Conservation (phyloP, 64 coral and sea anemone genomes). For the Montipora efflorescens region DNA sequence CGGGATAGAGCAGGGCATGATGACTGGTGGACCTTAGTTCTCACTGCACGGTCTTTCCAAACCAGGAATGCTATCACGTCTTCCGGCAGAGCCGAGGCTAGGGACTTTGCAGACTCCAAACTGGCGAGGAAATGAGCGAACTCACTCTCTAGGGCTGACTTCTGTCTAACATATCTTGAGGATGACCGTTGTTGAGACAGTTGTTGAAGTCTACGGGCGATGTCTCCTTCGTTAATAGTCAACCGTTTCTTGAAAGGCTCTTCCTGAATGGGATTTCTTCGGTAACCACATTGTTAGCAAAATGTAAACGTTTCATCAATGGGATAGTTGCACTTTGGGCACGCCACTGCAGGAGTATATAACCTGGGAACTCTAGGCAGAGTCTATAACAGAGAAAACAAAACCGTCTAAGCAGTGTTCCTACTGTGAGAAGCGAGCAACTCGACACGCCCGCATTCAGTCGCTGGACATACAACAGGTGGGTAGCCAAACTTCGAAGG, state of each 20-base stretch:
- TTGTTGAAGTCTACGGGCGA: neutral
- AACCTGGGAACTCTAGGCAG: constrained; percentile 35
- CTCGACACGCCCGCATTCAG: constrained; percentile 11
- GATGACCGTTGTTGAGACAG: neutral
- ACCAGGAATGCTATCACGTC: constrained; percentile 47
- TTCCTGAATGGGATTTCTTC: neutral
- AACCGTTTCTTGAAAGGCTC: neutral
- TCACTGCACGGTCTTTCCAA: constrained; percentile 51
- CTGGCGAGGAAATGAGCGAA: neutral
- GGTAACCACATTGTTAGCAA: constrained; percentile 54
- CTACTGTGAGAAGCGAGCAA: neutral
- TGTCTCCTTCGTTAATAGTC: neutral
- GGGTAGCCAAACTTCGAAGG: constrained; percentile 4
- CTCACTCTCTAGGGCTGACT: constrained; percentile 19
- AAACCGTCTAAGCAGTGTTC: neutral
- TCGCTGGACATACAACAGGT: neutral
- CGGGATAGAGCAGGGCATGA: neutral
- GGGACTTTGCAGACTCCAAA: neutral
- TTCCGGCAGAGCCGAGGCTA: neutral
- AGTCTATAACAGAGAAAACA: neutral
- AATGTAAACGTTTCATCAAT: constrained; percentile 36
- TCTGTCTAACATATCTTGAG: constrained; percentile 36
- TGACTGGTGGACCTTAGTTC: constrained; percentile 17
- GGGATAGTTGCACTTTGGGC: neutral
- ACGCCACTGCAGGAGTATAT: constrained; percentile 2